phyloP scores from a whole-genome alignment of 1,140 invertebrate genomes.

The Artemia franciscana region DNA sequence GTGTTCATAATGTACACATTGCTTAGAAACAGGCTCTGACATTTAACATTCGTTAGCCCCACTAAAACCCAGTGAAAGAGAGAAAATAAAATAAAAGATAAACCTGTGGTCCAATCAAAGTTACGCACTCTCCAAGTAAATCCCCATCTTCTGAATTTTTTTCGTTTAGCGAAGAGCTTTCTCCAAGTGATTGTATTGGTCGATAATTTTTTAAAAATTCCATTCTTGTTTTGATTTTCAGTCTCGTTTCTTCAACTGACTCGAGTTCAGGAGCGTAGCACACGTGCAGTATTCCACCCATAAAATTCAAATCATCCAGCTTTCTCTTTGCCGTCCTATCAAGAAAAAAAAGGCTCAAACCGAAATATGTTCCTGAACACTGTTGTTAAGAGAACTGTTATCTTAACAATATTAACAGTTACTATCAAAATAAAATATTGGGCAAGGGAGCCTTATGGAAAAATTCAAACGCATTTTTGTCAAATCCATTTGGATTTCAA shows the following conservation, averaged over 20 bases:
- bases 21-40: too few relatives aligned
- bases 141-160: background rate
- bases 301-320: slow-evolving; percentile 60
- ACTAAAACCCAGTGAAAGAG: too few relatives aligned
- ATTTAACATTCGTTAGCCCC: too few relatives aligned
- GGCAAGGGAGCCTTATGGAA: too few relatives aligned
- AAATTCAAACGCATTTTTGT: too few relatives aligned
- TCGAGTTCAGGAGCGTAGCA: slow-evolving; percentile 78
- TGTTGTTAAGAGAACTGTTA: too few relatives aligned
- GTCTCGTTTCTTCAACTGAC: slow-evolving; percentile 38
- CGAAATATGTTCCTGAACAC: too few relatives aligned
- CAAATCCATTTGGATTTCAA: too few relatives aligned
- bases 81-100: too few relatives aligned
- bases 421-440: too few relatives aligned
- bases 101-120: background rate
- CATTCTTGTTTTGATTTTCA: slow-evolving; percentile 43
- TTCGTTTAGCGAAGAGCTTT: background rate
- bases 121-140: background rate
- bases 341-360: slow-evolving; percentile 17
- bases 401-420: too few relatives aligned
- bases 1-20: too few relatives aligned
- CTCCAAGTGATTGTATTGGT: slow-evolving; percentile 3
- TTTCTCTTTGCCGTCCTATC: slow-evolving; percentile 51
- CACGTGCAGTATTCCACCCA: slow-evolving; percentile 56
- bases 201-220: slow-evolving; percentile 26